Evolutionary conservation across 2,888 invertebrate species (phyloP).

Genomic region (Steinernema scapterisci): DNA sequence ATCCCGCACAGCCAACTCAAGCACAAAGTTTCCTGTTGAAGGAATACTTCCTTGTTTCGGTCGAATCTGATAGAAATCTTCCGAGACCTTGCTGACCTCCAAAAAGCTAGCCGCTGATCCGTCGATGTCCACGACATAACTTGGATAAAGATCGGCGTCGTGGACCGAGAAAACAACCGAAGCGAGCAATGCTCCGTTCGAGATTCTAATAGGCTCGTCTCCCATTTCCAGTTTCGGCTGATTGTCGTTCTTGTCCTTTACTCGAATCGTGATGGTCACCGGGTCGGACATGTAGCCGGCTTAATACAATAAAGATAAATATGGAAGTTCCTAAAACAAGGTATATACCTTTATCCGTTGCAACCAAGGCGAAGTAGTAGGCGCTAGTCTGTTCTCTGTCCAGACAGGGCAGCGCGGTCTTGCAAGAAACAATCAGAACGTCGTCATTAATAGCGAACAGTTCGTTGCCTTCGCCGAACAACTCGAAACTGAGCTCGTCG

Average conservation of each 20-base stretch:
- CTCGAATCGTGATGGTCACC: constrained; percentile 43
- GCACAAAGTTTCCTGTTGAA: constrained; percentile 42
- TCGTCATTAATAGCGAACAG: constrained; percentile 44
- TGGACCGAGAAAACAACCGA: constrained; percentile 45
- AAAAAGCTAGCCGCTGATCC: constrained; percentile 42
- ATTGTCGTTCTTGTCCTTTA: constrained; percentile 50
- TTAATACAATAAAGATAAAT: too few species aligned
- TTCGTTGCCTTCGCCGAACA: constrained; percentile 31
- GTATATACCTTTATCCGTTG: constrained; percentile 36
- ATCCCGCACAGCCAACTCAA: constrained; percentile 36
- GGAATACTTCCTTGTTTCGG: constrained; percentile 37
- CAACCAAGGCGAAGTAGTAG: constrained; percentile 36
- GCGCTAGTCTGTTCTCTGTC: constrained; percentile 37
- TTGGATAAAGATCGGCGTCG: constrained; percentile 36
- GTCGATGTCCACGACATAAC: constrained; percentile 35
- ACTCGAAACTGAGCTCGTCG: constrained; percentile 4
- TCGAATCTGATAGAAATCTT: constrained; percentile 39
- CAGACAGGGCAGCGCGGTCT: constrained; percentile 40
- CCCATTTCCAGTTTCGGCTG: constrained; percentile 44
- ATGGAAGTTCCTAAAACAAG: constrained; percentile 28
- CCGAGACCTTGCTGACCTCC: constrained; percentile 33
- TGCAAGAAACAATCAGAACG: constrained; percentile 46
- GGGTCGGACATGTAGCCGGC: constrained; percentile 36
- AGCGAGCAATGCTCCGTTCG: constrained; percentile 47
- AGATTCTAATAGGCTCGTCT: constrained; percentile 46